phyloP scores from a whole-genome alignment of 2,797 vertebrate genomes.

The Channallabes apus region DNA sequence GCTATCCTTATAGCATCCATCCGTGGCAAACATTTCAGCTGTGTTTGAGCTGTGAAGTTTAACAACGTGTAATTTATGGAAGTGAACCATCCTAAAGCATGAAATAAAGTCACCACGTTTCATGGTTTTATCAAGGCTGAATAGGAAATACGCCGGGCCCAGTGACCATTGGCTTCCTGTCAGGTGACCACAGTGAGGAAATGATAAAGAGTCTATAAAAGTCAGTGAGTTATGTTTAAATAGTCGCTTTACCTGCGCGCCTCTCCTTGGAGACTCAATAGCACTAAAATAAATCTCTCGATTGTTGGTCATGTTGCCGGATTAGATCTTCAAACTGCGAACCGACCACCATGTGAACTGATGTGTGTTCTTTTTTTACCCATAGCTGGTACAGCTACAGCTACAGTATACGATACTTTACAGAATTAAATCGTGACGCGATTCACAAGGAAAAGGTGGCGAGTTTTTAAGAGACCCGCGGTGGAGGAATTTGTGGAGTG shows the following conservation, averaged over 20 bases:
- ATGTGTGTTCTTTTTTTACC: neutral
- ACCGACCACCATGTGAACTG: neutral
- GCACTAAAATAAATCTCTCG: conserved; percentile 38
- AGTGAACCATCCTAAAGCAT: conserved; percentile 56
- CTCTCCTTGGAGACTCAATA: conserved; percentile 25
- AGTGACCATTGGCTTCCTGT: conserved; percentile 66
- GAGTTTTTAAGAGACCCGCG: neutral
- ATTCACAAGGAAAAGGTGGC: neutral
- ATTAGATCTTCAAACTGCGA: conserved; percentile 40
- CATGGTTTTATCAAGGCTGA: conserved; percentile 62
- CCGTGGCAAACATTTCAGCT: neutral
- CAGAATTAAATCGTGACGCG: conserved; percentile 11
- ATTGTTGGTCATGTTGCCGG: conserved; percentile 19
- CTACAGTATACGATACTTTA: neutral
- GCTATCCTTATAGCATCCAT: neutral
- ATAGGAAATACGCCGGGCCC: conserved; percentile 54
- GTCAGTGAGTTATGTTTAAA: conserved; percentile 48
- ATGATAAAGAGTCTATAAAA: conserved; percentile 68
- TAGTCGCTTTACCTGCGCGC: conserved; percentile 26
- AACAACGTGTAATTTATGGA: conserved; percentile 46
- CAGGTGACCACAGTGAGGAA: conserved; percentile 65
- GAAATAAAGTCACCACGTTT: conserved; percentile 60
- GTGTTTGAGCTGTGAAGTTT: conserved; percentile 21
- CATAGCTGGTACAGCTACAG: neutral
- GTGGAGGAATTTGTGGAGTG: neutral